Percentiles rank a stretch among this genome's conserved stretches.
Conservation (phyloP, 2,888 invertebrate genomes). For the Azorinus chamasolen region DNA sequence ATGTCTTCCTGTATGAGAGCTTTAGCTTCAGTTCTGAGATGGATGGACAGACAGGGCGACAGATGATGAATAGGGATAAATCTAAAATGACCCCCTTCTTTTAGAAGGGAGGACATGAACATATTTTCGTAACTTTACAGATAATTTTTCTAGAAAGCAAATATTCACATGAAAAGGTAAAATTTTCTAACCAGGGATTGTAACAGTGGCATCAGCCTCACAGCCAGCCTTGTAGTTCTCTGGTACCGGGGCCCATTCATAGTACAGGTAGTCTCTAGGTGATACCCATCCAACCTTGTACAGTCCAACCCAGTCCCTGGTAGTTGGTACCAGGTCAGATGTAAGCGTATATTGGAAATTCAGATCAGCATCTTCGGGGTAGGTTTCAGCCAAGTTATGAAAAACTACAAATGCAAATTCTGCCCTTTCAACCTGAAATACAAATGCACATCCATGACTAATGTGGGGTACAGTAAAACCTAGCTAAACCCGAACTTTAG, state of each 20-base stretch:
- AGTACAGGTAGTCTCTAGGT: constrained; percentile 78
- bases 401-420: constrained; percentile 83
- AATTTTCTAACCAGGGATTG: constrained; percentile 75
- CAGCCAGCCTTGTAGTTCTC: constrained; percentile 69
- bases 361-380: constrained; percentile 81
- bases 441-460: neutral
- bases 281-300: constrained; percentile 85
- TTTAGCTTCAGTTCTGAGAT: too few species aligned
- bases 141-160: too few species aligned
- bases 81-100: too few species aligned
- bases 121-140: too few species aligned
- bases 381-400: constrained; percentile 81
- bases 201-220: constrained; percentile 73
- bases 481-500: too few species aligned
- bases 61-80: too few species aligned
- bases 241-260: constrained; percentile 80
- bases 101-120: too few species aligned
- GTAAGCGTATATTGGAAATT: constrained; percentile 82
- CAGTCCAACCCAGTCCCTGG: constrained; percentile 84
- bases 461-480: too few species aligned
- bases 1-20: too few species aligned
- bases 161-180: too few species aligned
- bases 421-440: constrained; percentile 53
- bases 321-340: constrained; percentile 70
- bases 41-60: too few species aligned